Base-by-base conservation (phyloP, 2,113 vertebrate genomes). In the Ploceus nigricollis region DNA sequence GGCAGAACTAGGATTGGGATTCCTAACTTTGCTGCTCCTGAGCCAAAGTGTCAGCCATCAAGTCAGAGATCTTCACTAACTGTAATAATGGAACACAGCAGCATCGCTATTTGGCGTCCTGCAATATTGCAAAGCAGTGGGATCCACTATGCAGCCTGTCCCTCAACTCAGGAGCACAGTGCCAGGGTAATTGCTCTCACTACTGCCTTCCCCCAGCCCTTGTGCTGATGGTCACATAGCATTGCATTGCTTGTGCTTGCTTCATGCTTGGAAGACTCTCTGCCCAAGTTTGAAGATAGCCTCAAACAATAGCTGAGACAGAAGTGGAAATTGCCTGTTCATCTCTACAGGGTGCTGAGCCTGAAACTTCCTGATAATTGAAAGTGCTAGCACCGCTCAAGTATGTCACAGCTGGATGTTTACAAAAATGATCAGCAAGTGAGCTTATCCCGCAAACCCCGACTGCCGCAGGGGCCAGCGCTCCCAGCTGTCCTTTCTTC, bases 341-440 rank as follows among this genome's bases (percentile, higher is more conserved):
- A 83, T 91, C 93, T 86, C 93, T 50, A 81, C 85, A 66, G 94
- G 93, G 93, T 81, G 93, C 94, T 93, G 93, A 96, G 94, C 92
- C 85, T 93, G 90, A 93, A 92, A 92, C 88, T 92, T 91, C 92
- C 90, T 40, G 85, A 94, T 90, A 95, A 96, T 78, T 86, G 87
- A 81, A 96, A 96, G 94, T 70, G 88, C 85, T 86, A 93, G 94
- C 66, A 47, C 90, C 4, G 4, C 87, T 94, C 75, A 72, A 96
- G 93, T 82, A 80, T 87, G 95, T 95, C 95, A 90, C 95, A 96
- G 95, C 96, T 97, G 94, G 93, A 95, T 90, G 94, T 95, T 96
- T 93, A 90, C 93, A 95, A 25, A 94, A 87, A 71, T 27, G 58
- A 89, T 73, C 94, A 70, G 89, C 1, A 2, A 92, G 84, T 0